Evolutionary conservation across 2,888 invertebrate species (phyloP).

Genomic region (Apamea monoglypha): DNA sequence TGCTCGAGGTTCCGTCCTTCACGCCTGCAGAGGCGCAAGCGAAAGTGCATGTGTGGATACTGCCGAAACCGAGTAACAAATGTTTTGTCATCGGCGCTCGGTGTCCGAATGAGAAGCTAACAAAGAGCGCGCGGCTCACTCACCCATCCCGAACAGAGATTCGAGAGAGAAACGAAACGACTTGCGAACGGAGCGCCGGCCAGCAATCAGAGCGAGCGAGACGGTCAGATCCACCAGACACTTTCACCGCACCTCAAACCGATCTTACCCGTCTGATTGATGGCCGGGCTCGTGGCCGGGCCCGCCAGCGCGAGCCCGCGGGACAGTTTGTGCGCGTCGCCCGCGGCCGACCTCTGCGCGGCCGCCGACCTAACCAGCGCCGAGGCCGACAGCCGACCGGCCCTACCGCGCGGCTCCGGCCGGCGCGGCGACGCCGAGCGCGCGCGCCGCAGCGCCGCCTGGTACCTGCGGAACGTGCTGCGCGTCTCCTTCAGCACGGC

Average conservation of each 20-base stretch:
- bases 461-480: slow-evolving; percentile 88
- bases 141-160: slow-evolving; percentile 77
- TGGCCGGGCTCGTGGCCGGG: slow-evolving; percentile 70
- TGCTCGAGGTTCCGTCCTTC: slow-evolving; percentile 52
- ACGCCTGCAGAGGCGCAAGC: slow-evolving; percentile 81
- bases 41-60: slow-evolving; percentile 88
- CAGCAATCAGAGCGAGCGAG: slow-evolving; percentile 69
- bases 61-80: slow-evolving; percentile 80
- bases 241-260: slow-evolving; percentile 86
- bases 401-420: slow-evolving; percentile 64
- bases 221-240: slow-evolving; percentile 76
- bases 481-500: slow-evolving; percentile 88
- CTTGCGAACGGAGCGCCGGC: slow-evolving; percentile 67
- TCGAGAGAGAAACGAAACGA: slow-evolving; percentile 67
- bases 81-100: slow-evolving; percentile 73
- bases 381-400: slow-evolving; percentile 73
- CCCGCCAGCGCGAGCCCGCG: slow-evolving; percentile 75
- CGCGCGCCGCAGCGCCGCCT: slow-evolving; percentile 77
- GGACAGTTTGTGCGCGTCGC: slow-evolving; percentile 74
- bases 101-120: slow-evolving; percentile 68
- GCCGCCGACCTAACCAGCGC: slow-evolving; percentile 78
- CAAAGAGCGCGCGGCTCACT: slow-evolving; percentile 73
- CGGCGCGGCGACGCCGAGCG: slow-evolving; percentile 43
- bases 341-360: slow-evolving; percentile 70
- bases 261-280: slow-evolving; percentile 76